Base-by-base conservation (phyloP, 2,797 vertebrate species). In the Chromobotia macracanthus region DNA sequence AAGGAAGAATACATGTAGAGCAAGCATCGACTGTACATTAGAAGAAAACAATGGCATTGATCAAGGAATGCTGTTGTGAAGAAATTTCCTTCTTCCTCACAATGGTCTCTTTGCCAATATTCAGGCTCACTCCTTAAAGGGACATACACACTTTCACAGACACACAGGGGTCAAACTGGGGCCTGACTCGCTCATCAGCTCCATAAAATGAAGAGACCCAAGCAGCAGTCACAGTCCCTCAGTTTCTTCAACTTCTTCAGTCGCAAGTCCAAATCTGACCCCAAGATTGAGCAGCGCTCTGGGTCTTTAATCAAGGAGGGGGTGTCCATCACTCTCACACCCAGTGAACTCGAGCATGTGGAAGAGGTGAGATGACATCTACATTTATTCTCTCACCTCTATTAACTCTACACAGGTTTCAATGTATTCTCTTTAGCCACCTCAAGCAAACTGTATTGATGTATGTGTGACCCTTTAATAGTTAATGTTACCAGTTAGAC, bases 181-280 rank as follows among this genome's bases (percentile, higher is more conserved):
- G 77, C 69, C 84, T 71, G 74, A 88, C 80, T 85, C 18, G 84
- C 90, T 89, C 88, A 93, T 93, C 50, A 84, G 80, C 85, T 23
- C 79, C 58, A 77, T 65, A 84, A 83, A 88, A 95, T 95, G 95
- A 95, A 94, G 89, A 92, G 76, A 88, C 93, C 94, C 87, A 89
- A 90, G n/a, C 87, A 89, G 82, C 91, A 90, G 81, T 92, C 92
- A 2, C 91, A 93, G 7, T 85, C 91, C 53, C 89, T 94, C 75
- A 88, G 89, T 87, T 93, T 95, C 58, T 90, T 95, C 64, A 93
- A 90, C 87, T 94, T 94, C 90, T 95, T 95, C 81, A 90, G 92
- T 83, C 85, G 87, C 31, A 95, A 95, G 86, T 93, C 94, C 82
- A 93, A 94, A 87, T 82, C 93, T 0, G 93, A 90, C 82, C 72